phyloP scores from a whole-genome alignment of 2,113 vertebrate species.

The Chionomys nivalis region DNA sequence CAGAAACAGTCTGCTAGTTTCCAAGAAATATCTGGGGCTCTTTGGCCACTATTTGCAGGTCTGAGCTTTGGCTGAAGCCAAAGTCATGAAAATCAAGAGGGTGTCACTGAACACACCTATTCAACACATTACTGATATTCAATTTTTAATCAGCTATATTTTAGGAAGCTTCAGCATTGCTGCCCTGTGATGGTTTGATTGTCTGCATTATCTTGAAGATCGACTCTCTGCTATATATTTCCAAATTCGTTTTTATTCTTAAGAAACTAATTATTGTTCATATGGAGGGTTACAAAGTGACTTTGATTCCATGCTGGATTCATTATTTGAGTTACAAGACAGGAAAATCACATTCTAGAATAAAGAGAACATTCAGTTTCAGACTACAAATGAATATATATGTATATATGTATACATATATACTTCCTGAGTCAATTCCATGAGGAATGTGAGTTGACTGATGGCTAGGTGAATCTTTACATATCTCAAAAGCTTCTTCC shows the following conservation, averaged over 20 bases:
- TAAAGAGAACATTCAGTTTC: not conserved
- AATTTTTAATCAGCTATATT: not conserved
- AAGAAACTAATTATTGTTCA: not conserved
- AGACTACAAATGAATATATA: not conserved
- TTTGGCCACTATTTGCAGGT: not conserved
- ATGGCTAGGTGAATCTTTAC: not conserved
- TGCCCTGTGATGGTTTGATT: not conserved
- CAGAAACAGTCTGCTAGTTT: not conserved
- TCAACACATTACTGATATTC: not conserved
- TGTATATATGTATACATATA: too few relatives aligned
- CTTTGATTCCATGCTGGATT: accelerated
- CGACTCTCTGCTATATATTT: not conserved
- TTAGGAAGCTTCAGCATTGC: not conserved
- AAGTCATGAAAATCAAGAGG: not conserved
- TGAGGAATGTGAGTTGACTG: not conserved
- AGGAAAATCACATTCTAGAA: conserved; percentile 62
- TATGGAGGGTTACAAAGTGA: not conserved
- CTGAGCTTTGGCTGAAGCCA: not conserved
- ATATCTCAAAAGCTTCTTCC: not conserved
- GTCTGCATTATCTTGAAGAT: not conserved
- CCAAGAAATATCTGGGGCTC: too few relatives aligned
- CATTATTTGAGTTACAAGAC: not conserved
- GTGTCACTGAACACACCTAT: not conserved
- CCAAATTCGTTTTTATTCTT: not conserved
- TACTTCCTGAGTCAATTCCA: not conserved